Conservation (phyloP, 2,888 invertebrate species). For the Alentia gelatinosa region DNA sequence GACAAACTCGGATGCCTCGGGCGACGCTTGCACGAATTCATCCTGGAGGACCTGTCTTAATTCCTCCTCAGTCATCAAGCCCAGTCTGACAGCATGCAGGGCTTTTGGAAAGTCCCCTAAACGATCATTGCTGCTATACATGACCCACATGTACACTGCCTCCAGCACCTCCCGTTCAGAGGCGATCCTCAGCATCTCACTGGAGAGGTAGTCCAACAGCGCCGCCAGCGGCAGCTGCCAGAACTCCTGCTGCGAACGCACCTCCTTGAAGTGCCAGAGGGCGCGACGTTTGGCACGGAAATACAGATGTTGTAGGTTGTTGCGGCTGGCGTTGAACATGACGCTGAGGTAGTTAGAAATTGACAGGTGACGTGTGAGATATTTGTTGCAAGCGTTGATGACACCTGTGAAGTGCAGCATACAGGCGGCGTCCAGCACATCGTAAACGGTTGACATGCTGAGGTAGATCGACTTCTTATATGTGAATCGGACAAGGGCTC, state of each 20-base stretch:
- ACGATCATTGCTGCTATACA: neutral
- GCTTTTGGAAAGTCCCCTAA: neutral
- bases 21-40: neutral
- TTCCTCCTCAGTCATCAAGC: neutral
- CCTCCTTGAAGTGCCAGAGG: slow-evolving; percentile 41
- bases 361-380: slow-evolving; percentile 20
- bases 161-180: slow-evolving; percentile 7
- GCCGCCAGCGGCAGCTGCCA: slow-evolving; percentile 32
- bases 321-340: slow-evolving; percentile 17
- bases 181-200: slow-evolving; percentile 36
- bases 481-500: neutral
- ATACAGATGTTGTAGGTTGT: neutral
- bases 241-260: neutral
- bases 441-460: neutral
- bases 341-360: neutral
- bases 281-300: neutral
- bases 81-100: neutral
- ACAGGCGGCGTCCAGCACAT: slow-evolving; percentile 30
- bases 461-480: neutral
- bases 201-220: slow-evolving; percentile 25
- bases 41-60: neutral
- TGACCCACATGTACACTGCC: neutral
- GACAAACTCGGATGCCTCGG: neutral
- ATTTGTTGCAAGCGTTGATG: neutral
- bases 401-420: slow-evolving; percentile 50